Percentiles rank a stretch among this genome's conserved stretches.
These are phyloP conservation scores for Hemicentrotus pulcherrimus DNA, from an alignment of 35 echinoderm and acorn worm genomes.

Conservation along the genomic window DNA sequence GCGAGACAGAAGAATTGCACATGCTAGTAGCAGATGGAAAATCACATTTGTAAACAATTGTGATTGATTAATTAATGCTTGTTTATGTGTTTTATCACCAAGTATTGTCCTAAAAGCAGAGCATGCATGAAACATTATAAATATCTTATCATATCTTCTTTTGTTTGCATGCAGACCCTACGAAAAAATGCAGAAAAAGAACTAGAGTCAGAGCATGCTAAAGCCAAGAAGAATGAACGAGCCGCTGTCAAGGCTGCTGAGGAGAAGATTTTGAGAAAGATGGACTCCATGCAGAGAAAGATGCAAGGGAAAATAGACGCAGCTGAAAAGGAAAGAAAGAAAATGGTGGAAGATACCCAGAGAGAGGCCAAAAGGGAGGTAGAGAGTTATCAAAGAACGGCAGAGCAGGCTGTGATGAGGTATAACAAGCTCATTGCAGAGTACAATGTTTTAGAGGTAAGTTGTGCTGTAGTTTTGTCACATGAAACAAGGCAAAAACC, in stretches of 20 bases:
- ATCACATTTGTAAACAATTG: too few species aligned
- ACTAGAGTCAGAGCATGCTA: background rate
- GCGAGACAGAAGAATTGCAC: too few species aligned
- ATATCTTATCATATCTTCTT: background rate
- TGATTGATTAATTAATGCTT: too few species aligned
- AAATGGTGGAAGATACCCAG: background rate
- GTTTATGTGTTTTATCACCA: too few species aligned
- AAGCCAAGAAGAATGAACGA: background rate
- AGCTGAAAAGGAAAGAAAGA: constrained; percentile 12
- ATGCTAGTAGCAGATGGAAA: too few species aligned
- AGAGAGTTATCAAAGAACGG: background rate
- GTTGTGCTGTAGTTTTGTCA: background rate
- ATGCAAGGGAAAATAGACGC: constrained; percentile 3
- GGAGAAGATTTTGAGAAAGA: background rate
- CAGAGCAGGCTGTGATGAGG: constrained; percentile 3
- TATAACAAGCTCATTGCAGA: constrained; percentile 39
- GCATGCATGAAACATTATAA: background rate
- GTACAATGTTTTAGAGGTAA: background rate
- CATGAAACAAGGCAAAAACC: too few species aligned
- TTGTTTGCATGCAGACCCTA: background rate
- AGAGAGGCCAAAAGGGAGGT: background rate
- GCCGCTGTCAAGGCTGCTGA: background rate
- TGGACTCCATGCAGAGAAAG: background rate
- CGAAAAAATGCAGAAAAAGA: background rate
- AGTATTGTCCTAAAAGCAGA: too few species aligned